Evolutionary conservation across 2,113 vertebrate genomes (phyloP).

Genomic region (Gymnarchus niloticus): DNA sequence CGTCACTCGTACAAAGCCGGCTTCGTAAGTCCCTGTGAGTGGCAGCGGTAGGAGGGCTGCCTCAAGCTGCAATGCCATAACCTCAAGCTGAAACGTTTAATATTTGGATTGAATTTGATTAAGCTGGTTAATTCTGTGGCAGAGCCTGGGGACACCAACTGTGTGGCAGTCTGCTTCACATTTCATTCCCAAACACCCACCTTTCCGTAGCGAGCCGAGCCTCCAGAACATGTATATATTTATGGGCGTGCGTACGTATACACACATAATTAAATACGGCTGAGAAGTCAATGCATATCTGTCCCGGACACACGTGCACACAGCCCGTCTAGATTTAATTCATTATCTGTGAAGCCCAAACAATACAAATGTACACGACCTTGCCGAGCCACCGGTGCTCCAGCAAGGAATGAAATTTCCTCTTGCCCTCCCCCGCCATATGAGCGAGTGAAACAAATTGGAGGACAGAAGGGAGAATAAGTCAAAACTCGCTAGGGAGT

Average conservation of each 20-base stretch:
- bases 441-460: neutral
- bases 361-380: neutral
- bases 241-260: neutral
- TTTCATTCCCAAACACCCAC: neutral
- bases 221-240: neutral
- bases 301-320: neutral
- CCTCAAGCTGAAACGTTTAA: neutral
- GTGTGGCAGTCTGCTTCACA: neutral
- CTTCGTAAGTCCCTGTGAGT: neutral
- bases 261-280: neutral
- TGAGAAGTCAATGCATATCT: neutral
- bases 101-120: neutral
- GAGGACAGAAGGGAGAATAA: conserved; percentile 11
- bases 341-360: neutral
- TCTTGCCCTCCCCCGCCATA: neutral
- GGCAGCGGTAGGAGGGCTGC: neutral
- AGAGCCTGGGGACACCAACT: neutral
- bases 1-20: neutral
- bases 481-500: conserved; percentile 7
- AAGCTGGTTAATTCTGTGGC: neutral
- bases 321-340: neutral
- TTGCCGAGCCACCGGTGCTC: neutral
- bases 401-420: neutral
- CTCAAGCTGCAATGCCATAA: neutral
- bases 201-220: neutral